A percentile compares a stretch with the other conserved stretches of the same genome.
Conservation (phyloP, 2,113 vertebrate species). For the Colinus virginianus region DNA sequence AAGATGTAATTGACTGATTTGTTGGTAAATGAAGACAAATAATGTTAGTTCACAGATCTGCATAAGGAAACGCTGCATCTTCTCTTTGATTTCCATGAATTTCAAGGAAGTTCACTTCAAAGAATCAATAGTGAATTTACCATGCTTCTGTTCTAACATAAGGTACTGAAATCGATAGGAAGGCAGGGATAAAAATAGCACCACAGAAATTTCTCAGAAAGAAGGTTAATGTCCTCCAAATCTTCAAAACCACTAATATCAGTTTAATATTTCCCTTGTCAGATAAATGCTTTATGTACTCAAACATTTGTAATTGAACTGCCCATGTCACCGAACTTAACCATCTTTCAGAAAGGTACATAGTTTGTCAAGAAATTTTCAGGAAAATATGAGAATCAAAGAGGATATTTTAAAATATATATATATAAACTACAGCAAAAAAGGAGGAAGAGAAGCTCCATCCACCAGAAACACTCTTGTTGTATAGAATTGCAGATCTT, state of each 20-base stretch:
- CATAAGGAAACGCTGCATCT: not conserved
- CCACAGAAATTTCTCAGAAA: not conserved
- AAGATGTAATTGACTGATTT: not conserved
- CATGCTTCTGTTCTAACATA: not conserved
- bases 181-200: not conserved
- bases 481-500: not conserved
- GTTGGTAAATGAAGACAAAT: not conserved
- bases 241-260: not conserved
- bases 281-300: not conserved
- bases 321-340: not conserved
- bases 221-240: constrained; percentile 15
- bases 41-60: not conserved
- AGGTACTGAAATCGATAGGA: not conserved
- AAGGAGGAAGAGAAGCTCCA: not conserved
- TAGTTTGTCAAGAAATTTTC: not conserved
- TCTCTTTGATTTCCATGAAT: not conserved
- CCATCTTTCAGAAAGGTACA: constrained; percentile 3
- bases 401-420: not conserved
- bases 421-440: not conserved
- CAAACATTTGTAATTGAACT: constrained; percentile 17
- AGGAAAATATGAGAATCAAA: not conserved
- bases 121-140: not conserved
- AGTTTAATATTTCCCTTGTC: not conserved
- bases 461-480: not conserved
- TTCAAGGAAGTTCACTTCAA: not conserved